Base-by-base conservation (phyloP, 2,113 vertebrate species). In the Cygnus buccinator region DNA sequence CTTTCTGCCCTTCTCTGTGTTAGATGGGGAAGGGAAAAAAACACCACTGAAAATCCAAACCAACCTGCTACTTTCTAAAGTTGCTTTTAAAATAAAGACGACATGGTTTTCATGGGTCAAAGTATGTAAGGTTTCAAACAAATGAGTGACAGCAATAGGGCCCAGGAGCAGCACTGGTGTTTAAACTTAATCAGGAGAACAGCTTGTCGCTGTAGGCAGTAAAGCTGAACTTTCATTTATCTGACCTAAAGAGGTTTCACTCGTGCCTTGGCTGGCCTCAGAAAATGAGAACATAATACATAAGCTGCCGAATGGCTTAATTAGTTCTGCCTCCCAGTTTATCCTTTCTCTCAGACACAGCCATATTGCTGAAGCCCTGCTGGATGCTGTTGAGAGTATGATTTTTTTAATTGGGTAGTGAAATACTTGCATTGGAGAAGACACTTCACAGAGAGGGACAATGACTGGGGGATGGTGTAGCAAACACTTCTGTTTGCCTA, bases 381-480 rank as follows among this genome's bases (percentile, higher is more conserved):
- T 89, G 66, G 57, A 43, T 78, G 22, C 37, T 89, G 31, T 79
- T 75, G 31, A 84, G n/a, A 28, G 21, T 67, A 41, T 31, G 23
- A 0, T 5, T 52, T 12, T 88, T 68, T 67, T 84, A 81, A 21
- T 2, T 82, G 35, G 31, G 18, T 67, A 67, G 37, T 74, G 26
- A 89, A 93, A 54, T 50, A 37, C 50, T 86, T 73, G 35, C 3
- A 41, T 62, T 0, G 5, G 37, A 86, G 59, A 93, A 70, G 16
- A 7, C 14, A 77, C 1, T 73, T 76, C 35, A 48, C 6, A 17
- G 72, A 76, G 67, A 76, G 72, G 22, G 55, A 88, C 11, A 66
- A 4, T 72, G 85, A 50, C 2, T 43, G 26, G 35, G 11, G 20
- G 4, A 0, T 0, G 37, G n/a, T 57, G 6, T 26, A 50, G n/a